Conservation (phyloP, 2,888 invertebrate genomes). For the Portevinia maculata region DNA sequence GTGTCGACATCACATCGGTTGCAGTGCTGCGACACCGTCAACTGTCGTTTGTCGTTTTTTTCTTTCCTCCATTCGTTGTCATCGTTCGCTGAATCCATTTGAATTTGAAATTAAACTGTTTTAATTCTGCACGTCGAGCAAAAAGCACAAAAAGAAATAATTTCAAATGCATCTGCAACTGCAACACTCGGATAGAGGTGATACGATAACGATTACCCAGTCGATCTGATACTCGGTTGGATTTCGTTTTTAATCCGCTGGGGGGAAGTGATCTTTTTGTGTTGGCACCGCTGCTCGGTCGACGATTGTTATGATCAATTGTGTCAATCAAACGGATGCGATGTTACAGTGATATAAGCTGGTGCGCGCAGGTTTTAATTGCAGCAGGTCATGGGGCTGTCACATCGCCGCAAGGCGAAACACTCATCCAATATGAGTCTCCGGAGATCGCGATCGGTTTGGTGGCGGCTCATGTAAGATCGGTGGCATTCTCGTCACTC, state of each 20-base stretch:
- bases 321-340: slow-evolving; percentile 74
- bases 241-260: slow-evolving; percentile 56
- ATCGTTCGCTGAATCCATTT: slow-evolving; percentile 70
- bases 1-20: slow-evolving; percentile 71
- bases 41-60: slow-evolving; percentile 38
- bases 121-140: slow-evolving; percentile 70
- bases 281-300: slow-evolving; percentile 25
- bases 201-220: no score
- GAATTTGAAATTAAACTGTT: slow-evolving; percentile 74
- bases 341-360: slow-evolving; percentile 69
- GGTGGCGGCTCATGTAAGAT: slow-evolving; percentile 41
- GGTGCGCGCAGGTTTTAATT: slow-evolving; percentile 69
- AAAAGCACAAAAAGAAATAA: slow-evolving; percentile 34
- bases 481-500: slow-evolving; percentile 73
- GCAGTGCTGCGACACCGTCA: slow-evolving; percentile 62
- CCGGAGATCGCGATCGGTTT: slow-evolving; percentile 59
- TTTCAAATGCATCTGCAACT: slow-evolving; percentile 27
- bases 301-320: slow-evolving; percentile 73
- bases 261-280: slow-evolving; percentile 49
- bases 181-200: neutral
- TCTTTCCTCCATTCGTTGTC: slow-evolving; percentile 29
- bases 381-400: slow-evolving; percentile 72
- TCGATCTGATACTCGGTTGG: neutral
- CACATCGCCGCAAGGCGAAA: slow-evolving; percentile 66
- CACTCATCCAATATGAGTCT: slow-evolving; percentile 72